These are phyloP conservation scores for Nemoura dubitans DNA, from an alignment of 2,888 invertebrate species.

Conservation along the genomic window DNA sequence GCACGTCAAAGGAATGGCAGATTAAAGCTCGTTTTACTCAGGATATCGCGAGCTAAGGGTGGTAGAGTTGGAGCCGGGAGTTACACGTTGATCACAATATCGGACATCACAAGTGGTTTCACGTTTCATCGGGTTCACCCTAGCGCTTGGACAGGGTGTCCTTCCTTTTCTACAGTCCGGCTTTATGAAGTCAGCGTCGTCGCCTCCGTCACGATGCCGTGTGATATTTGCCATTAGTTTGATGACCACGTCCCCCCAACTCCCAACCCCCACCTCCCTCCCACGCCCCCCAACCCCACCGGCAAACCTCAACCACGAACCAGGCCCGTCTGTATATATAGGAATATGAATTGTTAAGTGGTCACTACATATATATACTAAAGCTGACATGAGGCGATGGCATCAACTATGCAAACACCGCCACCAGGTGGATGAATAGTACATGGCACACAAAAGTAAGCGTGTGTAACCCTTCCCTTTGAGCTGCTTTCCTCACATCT, in stretches of 20 bases:
- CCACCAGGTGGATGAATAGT: not conserved
- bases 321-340: not conserved
- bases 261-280: too few relatives aligned
- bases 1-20: not conserved
- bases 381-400: not conserved
- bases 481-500: not conserved
- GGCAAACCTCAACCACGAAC: too few relatives aligned
- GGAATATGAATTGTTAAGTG: slow-evolving; percentile 12
- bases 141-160: not conserved
- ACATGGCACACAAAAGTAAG: not conserved
- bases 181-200: not conserved
- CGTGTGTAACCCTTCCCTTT: not conserved
- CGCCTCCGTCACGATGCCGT: not conserved
- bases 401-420: not conserved
- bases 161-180: not conserved
- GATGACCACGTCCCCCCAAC: not conserved
- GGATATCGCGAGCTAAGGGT: not conserved
- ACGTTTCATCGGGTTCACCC: not conserved
- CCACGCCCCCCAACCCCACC: too few relatives aligned
- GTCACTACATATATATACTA: slow-evolving; percentile 8
- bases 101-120: not conserved
- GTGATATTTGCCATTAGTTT: slow-evolving; percentile 5
- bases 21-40: not conserved
- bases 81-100: not conserved
- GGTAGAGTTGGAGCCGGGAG: not conserved